Evolutionary conservation across 2,113 vertebrate genomes (phyloP).

Genomic region (Ifrita kowaldi): DNA sequence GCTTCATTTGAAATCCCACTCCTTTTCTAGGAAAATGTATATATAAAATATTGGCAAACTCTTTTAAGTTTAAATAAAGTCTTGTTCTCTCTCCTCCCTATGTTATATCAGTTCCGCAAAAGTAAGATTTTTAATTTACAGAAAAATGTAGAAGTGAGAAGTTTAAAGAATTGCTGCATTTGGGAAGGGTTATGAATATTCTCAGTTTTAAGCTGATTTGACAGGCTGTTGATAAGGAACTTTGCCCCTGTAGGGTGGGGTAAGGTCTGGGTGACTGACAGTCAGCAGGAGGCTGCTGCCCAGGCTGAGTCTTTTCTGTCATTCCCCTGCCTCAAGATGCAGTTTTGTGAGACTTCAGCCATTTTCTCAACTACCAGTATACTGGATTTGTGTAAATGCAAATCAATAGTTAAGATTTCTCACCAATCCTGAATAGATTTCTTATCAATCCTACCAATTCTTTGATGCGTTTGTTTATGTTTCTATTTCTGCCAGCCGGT

Average conservation of each 20-base stretch:
- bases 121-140: background rate
- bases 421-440: background rate
- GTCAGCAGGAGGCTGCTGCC: background rate
- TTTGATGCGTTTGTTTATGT: background rate
- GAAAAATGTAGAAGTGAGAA: background rate
- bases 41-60: background rate
- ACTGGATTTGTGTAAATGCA: background rate
- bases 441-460: background rate
- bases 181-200: background rate
- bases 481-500: background rate
- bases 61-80: background rate
- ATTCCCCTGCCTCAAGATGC: background rate
- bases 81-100: background rate
- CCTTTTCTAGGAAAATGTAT: background rate
- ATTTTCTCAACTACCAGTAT: background rate
- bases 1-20: background rate
- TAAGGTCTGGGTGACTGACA: background rate
- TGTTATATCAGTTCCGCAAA: background rate
- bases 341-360: background rate
- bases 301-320: background rate
- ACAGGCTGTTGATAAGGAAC: background rate
- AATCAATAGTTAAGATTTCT: background rate
- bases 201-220: background rate
- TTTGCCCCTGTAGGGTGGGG: background rate
- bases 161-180: background rate